Conservation (phyloP, 2,888 invertebrate genomes). For the Agrotis clavis region DNA sequence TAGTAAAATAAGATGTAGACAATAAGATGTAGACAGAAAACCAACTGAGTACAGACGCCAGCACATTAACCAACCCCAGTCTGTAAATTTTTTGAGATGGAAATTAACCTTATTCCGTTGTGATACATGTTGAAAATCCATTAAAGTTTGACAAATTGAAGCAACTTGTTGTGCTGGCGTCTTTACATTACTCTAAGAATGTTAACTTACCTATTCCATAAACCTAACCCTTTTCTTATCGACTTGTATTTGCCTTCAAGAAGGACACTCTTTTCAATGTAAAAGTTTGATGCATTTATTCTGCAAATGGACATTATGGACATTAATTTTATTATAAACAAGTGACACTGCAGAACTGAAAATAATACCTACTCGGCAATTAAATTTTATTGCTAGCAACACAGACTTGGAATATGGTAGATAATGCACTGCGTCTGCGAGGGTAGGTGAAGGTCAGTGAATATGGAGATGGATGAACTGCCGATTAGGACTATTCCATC, state of each 20-base stretch:
- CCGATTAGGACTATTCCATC: neutral
- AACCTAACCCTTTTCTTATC: conserved; percentile 36
- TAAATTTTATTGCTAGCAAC: conserved; percentile 1
- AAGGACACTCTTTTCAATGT: conserved; percentile 41
- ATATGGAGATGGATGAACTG: too few relatives aligned
- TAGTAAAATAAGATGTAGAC: too few relatives aligned
- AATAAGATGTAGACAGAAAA: too few relatives aligned
- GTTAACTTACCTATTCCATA: conserved; percentile 46
- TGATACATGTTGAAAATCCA: too few relatives aligned
- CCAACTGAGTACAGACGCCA: too few relatives aligned
- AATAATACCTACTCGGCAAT: neutral
- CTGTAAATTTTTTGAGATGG: too few relatives aligned
- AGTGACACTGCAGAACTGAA: neutral
- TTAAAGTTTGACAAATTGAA: too few relatives aligned
- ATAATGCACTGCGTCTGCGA: too few relatives aligned
- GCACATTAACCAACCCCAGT: too few relatives aligned
- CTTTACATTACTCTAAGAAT: too few relatives aligned
- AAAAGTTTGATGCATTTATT: conserved; percentile 41
- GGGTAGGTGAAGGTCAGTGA: neutral
- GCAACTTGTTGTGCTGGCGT: too few relatives aligned
- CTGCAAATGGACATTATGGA: conserved; percentile 32
- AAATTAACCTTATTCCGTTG: too few relatives aligned
- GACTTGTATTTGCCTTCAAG: conserved; percentile 51
- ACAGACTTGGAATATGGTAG: neutral
- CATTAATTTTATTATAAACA: neutral